Evolutionary conservation across 2,888 invertebrate species (phyloP).

Genomic region (Andrena marginata): DNA sequence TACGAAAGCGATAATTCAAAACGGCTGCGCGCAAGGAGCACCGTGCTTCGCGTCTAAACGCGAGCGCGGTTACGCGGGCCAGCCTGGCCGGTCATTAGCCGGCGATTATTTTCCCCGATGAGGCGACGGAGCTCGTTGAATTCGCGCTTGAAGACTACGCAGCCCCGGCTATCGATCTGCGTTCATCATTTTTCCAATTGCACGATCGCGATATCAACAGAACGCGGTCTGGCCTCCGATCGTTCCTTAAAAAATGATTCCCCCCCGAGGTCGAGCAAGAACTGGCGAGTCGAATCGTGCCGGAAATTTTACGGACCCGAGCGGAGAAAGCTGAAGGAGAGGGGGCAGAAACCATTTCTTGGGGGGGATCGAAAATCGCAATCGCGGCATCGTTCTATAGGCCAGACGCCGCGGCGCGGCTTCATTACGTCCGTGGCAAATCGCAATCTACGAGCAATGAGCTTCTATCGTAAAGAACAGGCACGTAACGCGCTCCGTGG

Average conservation of each 20-base stretch:
- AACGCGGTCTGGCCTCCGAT: background rate
- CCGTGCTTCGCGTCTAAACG: background rate
- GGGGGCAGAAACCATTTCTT: background rate
- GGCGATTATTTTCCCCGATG: background rate
- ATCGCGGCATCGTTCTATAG: constrained; percentile 18
- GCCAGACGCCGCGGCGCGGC: constrained; percentile 74
- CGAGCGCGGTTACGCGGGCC: background rate
- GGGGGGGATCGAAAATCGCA: constrained; percentile 39
- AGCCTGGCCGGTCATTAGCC: background rate
- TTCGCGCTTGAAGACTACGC: background rate
- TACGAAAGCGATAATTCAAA: constrained; percentile 15
- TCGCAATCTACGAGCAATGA: constrained; percentile 84
- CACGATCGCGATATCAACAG: background rate
- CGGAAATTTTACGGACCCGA: constrained; percentile 24
- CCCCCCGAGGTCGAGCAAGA: background rate
- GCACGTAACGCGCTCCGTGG: constrained; percentile 77
- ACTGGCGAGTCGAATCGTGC: background rate
- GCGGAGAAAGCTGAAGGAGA: background rate
- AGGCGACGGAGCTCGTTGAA: too few species aligned
- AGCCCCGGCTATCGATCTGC: too few species aligned
- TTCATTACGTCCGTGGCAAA: constrained; percentile 85
- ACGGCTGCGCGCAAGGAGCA: background rate
- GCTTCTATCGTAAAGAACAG: constrained; percentile 83
- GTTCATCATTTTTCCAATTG: too few species aligned
- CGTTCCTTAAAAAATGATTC: background rate